Base-by-base conservation (phyloP, 2,797 vertebrate species). In the Sarcoramphus papa region DNA sequence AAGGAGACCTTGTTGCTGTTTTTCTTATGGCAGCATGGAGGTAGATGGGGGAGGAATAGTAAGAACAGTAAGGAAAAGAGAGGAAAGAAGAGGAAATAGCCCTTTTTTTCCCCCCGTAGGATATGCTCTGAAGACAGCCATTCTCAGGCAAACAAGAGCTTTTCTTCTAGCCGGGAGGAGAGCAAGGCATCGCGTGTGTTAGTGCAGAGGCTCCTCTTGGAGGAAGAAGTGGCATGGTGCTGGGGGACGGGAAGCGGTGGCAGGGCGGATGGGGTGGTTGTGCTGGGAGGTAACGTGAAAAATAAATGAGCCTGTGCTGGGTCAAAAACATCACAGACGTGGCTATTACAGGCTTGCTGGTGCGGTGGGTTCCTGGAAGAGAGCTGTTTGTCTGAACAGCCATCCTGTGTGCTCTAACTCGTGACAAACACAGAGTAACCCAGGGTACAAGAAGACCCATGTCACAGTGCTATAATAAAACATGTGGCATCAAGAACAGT, bases 301-400 rank as follows among this genome's bases (percentile, higher is more conserved):
- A 96, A 64, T 17, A 81, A 77, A 92, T 5, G 78, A 96, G 81
- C 53, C n/a, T 76, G n/a, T 68, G 41, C 33, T 72, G 73, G 45
- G 33, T 85, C 1, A 9, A 89, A 95, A 94, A 60, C 85, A 83
- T 67, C 89, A 56, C n/a, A 54, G 81, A 33, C 3, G n/a, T 85
- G 77, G 31, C 70, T 92, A 4, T 78, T 72, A 23, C 67, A 76
- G 75, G 59, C 72, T 73, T 43, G 70, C 60, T 91, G 75, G 77
- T 85, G 91, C 14, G 6, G 84, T 0, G 0, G 64, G 78, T 96
- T 97, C 94, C 87, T 91, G 90, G 95, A 96, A 92, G 48, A 81
- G 88, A 82, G 48, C 82, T 96, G 92, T 93, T 96, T 96, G 88
- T 78, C 77, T 88, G 82, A 85, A 43, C 68, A 88, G 30, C 73